phyloP scores from a whole-genome alignment of 2,797 vertebrate genomes.

The Amazonetta brasiliensis region DNA sequence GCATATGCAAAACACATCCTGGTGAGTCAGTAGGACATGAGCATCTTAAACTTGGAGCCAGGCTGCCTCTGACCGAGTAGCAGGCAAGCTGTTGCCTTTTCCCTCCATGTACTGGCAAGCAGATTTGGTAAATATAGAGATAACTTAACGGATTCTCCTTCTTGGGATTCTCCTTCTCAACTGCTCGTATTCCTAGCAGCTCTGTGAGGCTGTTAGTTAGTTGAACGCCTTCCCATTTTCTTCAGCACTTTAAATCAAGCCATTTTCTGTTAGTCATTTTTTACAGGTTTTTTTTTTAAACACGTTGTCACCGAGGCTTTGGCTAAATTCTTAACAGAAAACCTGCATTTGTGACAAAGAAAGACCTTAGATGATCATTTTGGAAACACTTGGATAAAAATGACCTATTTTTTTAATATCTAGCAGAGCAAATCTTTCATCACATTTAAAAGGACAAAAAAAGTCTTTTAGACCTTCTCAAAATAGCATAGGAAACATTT shows the following conservation, averaged over 20 bases:
- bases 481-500: neutral
- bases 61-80: neutral
- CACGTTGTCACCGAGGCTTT: neutral
- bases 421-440: neutral
- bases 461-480: neutral
- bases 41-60: neutral
- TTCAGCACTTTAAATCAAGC: slow-evolving; percentile 14
- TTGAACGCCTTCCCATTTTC: slow-evolving; percentile 22
- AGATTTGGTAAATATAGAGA: slow-evolving; percentile 6
- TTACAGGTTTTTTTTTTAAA: slow-evolving; percentile 26
- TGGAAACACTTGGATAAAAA: neutral
- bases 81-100: neutral
- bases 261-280: slow-evolving; percentile 41
- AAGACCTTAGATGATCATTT: neutral
- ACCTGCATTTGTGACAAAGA: neutral
- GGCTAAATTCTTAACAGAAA: neutral
- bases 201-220: neutral
- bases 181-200: neutral
- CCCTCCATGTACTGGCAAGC: neutral
- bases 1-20: rapidly evolving
- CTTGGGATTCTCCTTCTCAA: slow-evolving; percentile 19
- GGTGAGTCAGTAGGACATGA: neutral
- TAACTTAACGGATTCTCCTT: slow-evolving; percentile 6
- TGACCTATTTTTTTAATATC: neutral
- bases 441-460: neutral